A percentile compares a stretch with the other conserved stretches of the same genome.
Conservation (phyloP, 2,888 invertebrate species). For the Oscheius onirici region DNA sequence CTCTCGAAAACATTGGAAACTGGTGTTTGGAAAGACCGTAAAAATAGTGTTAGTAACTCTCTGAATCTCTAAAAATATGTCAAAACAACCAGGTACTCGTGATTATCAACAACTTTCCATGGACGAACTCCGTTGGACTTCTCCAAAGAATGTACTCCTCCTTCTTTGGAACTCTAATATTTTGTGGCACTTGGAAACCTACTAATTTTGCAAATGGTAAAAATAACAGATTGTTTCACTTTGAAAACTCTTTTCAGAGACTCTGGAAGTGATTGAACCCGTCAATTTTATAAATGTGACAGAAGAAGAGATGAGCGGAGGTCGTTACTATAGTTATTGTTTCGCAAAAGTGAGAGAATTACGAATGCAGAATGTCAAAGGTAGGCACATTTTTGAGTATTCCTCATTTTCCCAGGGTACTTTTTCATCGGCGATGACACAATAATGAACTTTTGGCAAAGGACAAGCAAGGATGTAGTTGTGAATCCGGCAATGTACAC, state of each 20-base stretch:
- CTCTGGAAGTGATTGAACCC: neutral
- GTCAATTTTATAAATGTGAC: slow-evolving; percentile 23
- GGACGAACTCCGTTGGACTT: slow-evolving; percentile 2
- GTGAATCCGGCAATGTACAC: too few relatives aligned
- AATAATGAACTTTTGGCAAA: too few relatives aligned
- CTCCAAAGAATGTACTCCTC: slow-evolving; percentile 27
- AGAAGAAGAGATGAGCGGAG: neutral
- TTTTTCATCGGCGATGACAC: too few relatives aligned
- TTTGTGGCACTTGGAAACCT: slow-evolving; percentile 4
- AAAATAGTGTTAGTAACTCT: slow-evolving; percentile 6
- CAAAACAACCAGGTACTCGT: slow-evolving; percentile 5
- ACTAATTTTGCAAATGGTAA: neutral
- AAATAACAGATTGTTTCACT: too few relatives aligned
- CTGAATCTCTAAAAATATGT: neutral
- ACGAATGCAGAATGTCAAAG: too few relatives aligned
- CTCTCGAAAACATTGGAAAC: neutral
- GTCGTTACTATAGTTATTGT: too few relatives aligned
- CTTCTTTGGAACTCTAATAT: slow-evolving; percentile 10
- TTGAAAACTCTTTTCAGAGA: neutral
- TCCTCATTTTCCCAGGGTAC: too few relatives aligned
- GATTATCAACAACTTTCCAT: slow-evolving; percentile 3
- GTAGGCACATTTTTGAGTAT: too few relatives aligned
- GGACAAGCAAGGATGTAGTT: too few relatives aligned
- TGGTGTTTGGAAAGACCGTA: neutral
- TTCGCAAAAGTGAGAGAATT: too few relatives aligned